phyloP scores from a whole-genome alignment of 2,113 vertebrate genomes.

The Redunca redunca region DNA sequence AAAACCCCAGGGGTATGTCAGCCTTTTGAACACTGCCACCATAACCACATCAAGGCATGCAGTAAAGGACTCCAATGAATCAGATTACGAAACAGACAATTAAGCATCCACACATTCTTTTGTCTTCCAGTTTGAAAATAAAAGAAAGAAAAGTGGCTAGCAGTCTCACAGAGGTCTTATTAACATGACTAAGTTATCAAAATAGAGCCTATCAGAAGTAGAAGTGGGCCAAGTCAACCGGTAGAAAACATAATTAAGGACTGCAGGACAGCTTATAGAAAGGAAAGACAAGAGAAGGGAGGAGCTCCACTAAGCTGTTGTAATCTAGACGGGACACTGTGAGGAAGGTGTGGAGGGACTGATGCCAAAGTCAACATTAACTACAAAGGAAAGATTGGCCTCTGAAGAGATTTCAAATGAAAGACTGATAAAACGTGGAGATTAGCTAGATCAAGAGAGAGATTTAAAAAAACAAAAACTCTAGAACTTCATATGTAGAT shows the following conservation, averaged over 20 bases:
- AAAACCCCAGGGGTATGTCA: neutral
- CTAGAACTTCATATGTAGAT: neutral
- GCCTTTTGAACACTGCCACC: neutral
- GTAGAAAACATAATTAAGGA: neutral
- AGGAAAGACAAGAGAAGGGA: neutral
- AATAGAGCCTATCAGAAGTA: neutral
- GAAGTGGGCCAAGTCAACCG: neutral
- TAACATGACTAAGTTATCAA: neutral
- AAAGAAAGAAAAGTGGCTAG: neutral
- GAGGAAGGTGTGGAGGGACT: neutral
- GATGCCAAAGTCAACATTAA: neutral
- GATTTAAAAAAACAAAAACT: neutral
- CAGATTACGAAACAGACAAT: slow-evolving; percentile 26
- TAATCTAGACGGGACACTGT: neutral
- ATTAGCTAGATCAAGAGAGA: neutral
- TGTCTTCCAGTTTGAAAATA: neutral
- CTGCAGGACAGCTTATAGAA: neutral
- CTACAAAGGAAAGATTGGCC: neutral
- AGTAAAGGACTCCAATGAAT: slow-evolving; percentile 28
- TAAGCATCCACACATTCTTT: neutral
- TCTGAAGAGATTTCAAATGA: neutral
- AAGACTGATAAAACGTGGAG: neutral
- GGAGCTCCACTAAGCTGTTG: fast-evolving
- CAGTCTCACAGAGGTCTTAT: neutral
- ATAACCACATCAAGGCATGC: slow-evolving; percentile 39